Evolutionary conservation across 2,113 vertebrate species (phyloP), one percentile per base, ranked within the genome.

Genomic region (Suricata suricatta): DNA sequence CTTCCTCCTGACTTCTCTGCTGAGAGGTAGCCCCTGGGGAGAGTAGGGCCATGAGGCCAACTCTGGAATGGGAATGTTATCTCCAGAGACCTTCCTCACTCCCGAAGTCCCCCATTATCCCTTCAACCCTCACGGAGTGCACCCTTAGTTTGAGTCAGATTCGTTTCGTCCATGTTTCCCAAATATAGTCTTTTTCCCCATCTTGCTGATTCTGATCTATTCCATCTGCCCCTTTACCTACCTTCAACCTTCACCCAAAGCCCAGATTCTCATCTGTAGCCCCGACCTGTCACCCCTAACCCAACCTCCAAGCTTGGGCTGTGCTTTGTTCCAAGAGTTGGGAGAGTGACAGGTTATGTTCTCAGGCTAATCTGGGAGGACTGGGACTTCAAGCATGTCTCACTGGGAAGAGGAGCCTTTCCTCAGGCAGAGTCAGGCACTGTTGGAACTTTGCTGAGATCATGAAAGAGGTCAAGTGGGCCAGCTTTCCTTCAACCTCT

Each of bases 201-300:
- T 25, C 7, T 44, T 84, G 23, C 21, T 41, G 23, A 2, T 66
- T 86, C 38, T 35, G 13, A 29, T 31, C 31, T 76, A 1, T 41
- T 17, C 1, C 25, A 16, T 25, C 47, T 64, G 16, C 7, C 82
- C 3, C 38, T 47, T n/a, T 57, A 57, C 12, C 29, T 21, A 21
- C 57, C 13, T 57, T 71, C 25, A 54, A 7, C 10, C 2, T 1
- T 17, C 14, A 15, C n/a, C 16, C 29, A 84, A 50, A 83, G 25
- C 7, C n/a, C 21, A 57, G 35, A 11, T 77, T 77, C 23, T 29
- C 23, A 79, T 47, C 9, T 5, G 14, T 31, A n/a, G n/a, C 38
- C 47, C 50, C 11, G 1, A 2, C 17, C 0, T 6, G 27, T 38
- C 69, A 25, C 1, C 14, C 41, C 19, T 10, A 1, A n/a, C 0